Percentiles rank a stretch among this genome's conserved stretches.
Evolutionary conservation across 2,888 invertebrate genomes (phyloP).

Genomic region (Diarsia dahlii): DNA sequence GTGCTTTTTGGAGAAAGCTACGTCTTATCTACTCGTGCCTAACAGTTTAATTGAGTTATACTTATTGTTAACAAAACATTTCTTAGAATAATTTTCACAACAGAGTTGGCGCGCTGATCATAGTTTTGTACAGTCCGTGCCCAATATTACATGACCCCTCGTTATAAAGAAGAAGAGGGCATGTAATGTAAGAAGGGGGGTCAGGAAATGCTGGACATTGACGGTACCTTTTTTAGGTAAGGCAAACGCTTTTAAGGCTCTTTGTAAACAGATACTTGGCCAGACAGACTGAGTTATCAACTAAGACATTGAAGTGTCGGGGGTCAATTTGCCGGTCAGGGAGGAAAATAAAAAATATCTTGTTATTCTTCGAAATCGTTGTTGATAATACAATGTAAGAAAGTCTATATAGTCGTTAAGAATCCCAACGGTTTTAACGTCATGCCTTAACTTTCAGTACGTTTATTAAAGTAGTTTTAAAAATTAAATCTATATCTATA

Average conservation of each 20-base stretch:
- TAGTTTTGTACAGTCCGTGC: too few relatives aligned
- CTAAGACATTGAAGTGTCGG: conserved; percentile 2
- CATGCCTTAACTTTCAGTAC: too few relatives aligned
- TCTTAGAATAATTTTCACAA: neutral
- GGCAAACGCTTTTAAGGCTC: conserved; percentile 21
- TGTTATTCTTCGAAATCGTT: neutral
- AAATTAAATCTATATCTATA: too few relatives aligned
- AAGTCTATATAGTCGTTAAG: neutral
- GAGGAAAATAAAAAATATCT: conserved; percentile 2
- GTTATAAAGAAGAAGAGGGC: too few relatives aligned
- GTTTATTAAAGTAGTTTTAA: too few relatives aligned
- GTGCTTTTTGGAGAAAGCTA: neutral
- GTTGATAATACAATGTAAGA: neutral
- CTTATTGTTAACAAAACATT: neutral
- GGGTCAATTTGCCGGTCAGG: conserved; percentile 2
- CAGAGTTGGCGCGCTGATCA: too few relatives aligned
- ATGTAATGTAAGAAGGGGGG: too few relatives aligned
- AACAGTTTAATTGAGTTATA: neutral
- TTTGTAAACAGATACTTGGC: conserved; percentile 27
- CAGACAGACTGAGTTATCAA: conserved; percentile 7
- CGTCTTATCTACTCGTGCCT: neutral
- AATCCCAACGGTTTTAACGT: neutral
- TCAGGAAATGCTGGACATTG: too few relatives aligned
- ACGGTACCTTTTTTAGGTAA: too few relatives aligned
- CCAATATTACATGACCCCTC: too few relatives aligned